Evolutionary conservation across 2,888 invertebrate species (phyloP).

Genomic region (Amphiduros pacificus): DNA sequence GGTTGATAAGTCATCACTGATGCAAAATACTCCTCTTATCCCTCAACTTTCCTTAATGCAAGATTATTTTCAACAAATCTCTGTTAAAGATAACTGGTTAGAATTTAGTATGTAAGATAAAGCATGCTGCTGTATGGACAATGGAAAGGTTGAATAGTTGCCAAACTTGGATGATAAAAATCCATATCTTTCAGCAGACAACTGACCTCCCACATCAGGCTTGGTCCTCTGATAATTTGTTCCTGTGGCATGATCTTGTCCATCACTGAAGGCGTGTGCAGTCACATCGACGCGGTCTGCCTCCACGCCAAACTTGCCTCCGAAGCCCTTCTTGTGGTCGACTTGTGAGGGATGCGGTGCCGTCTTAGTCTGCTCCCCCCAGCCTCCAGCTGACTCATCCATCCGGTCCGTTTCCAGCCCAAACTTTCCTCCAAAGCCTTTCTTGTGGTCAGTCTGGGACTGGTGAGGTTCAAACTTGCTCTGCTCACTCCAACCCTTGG

Average conservation of each 20-base stretch:
- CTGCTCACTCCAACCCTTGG: conserved; percentile 32
- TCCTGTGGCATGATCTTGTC: conserved; percentile 23
- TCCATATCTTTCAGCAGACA: too few relatives aligned
- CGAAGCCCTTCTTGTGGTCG: conserved; percentile 58
- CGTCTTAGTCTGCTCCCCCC: conserved; percentile 67
- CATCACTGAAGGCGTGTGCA: conserved; percentile 64
- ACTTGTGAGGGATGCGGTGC: conserved; percentile 68
- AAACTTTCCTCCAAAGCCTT: conserved; percentile 61
- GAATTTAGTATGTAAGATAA: too few relatives aligned
- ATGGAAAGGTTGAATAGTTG: too few relatives aligned
- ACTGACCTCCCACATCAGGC: conserved; percentile 1
- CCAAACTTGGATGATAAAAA: too few relatives aligned
- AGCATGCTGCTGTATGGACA: too few relatives aligned
- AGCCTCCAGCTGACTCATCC: conserved; percentile 25
- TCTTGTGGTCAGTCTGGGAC: conserved; percentile 66
- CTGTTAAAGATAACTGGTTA: too few relatives aligned
- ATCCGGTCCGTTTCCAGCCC: conserved; percentile 61
- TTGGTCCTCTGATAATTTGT: conserved; percentile 27
- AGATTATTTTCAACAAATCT: too few relatives aligned
- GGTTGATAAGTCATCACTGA: too few relatives aligned
- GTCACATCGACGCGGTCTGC: conserved; percentile 52
- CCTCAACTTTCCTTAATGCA: too few relatives aligned
- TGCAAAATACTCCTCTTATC: too few relatives aligned
- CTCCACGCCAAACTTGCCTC: conserved; percentile 60
- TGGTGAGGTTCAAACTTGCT: conserved; percentile 60